phyloP scores from a whole-genome alignment of 2,888 invertebrate genomes.

The Torymus aiolomorphi region DNA sequence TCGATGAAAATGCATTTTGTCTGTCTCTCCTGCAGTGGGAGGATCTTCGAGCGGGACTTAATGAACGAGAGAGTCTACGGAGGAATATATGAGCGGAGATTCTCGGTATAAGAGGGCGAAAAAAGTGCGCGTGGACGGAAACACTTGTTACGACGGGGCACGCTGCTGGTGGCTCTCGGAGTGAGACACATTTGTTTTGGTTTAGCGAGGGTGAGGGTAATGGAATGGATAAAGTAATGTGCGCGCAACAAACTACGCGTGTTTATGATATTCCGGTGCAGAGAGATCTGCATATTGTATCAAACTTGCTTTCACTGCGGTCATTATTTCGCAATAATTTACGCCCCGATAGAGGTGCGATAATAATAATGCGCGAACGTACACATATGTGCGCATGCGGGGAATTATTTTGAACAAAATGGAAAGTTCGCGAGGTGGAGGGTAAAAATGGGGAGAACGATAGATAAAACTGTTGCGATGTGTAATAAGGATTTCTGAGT shows the following conservation, averaged over 20 bases:
- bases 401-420: background rate
- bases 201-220: constrained; percentile 18
- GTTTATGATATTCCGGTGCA: constrained; percentile 57
- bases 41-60: background rate
- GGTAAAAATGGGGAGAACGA: too few relatives aligned
- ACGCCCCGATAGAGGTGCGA: background rate
- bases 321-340: constrained; percentile 37
- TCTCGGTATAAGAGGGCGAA: too few relatives aligned
- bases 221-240: too few relatives aligned
- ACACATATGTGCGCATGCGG: background rate
- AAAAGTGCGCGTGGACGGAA: too few relatives aligned
- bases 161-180: too few relatives aligned
- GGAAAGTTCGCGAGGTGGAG: background rate
- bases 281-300: constrained; percentile 30
- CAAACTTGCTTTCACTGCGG: constrained; percentile 40
- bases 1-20: constrained; percentile 50
- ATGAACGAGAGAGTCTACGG: constrained; percentile 32
- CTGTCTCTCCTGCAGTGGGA: constrained; percentile 3
- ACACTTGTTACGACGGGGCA: too few relatives aligned
- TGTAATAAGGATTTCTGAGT: too few relatives aligned
- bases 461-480: too few relatives aligned
- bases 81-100: constrained; percentile 11
- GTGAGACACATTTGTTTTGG: too few relatives aligned
- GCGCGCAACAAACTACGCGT: too few relatives aligned
- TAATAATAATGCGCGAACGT: constrained; percentile 20